phyloP scores from a whole-genome alignment of 1,140 invertebrate species.

The Drosophila neocordata region DNA sequence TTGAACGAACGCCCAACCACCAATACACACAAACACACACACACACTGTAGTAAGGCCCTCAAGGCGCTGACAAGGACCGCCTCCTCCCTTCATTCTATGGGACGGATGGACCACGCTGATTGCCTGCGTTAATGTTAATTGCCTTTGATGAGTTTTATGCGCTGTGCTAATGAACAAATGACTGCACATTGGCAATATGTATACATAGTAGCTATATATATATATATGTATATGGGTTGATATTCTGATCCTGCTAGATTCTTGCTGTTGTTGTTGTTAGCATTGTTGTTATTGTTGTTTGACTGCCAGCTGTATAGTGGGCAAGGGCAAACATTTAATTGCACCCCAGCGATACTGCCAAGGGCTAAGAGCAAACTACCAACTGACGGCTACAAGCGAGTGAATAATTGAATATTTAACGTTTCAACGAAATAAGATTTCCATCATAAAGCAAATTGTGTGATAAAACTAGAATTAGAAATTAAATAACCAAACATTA shows the following conservation, averaged over 20 bases:
- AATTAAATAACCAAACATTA: no score
- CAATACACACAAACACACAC: not conserved
- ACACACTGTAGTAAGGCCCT: constrained; percentile 14
- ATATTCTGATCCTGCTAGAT: not conserved
- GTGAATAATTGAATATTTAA: constrained; percentile 66
- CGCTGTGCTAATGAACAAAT: constrained; percentile 78
- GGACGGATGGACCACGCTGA: constrained; percentile 42
- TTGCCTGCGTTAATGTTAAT: constrained; percentile 80
- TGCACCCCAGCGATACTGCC: constrained; percentile 34
- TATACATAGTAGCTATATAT: constrained; percentile 5
- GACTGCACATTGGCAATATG: constrained; percentile 76
- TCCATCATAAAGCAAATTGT: constrained; percentile 4
- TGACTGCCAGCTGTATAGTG: not conserved
- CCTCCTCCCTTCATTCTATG: not conserved
- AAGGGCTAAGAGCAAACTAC: not conserved
- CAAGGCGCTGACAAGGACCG: constrained; percentile 53
- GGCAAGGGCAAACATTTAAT: constrained; percentile 53
- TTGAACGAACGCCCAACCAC: not conserved
- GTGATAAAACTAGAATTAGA: not conserved
- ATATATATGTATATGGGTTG: constrained; percentile 18
- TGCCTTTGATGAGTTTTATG: constrained; percentile 81
- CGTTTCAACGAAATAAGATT: constrained; percentile 2
- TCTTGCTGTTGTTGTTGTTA: constrained; percentile 17
- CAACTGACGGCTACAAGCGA: constrained; percentile 2
- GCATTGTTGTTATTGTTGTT: not conserved